phyloP scores from a whole-genome alignment of 1,140 invertebrate species.

The Drosophila asahinai region DNA sequence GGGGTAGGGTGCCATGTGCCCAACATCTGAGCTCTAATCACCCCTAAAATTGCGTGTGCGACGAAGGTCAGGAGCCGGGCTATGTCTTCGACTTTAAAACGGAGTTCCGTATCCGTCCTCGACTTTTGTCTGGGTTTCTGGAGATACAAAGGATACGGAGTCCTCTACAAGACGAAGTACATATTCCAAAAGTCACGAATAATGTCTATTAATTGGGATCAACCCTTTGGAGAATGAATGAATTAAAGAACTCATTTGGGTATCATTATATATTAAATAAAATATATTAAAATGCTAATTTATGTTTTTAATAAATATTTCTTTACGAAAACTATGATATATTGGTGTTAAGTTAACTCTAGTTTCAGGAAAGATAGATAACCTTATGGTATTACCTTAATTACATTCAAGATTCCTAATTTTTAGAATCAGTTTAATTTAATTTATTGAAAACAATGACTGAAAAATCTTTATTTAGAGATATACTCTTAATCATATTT shows the following conservation, averaged over 20 bases:
- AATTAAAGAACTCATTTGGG: no score
- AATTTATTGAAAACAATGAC: not conserved
- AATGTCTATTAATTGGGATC: not conserved
- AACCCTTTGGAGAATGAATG: not conserved
- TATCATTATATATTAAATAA: not conserved
- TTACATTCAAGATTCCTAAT: not conserved
- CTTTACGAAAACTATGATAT: not conserved
- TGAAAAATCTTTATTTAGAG: not conserved
- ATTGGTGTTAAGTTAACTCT: no score
- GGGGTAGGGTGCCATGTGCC: constrained; percentile 46
- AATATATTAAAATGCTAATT: not conserved
- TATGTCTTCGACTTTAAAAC: constrained; percentile 8
- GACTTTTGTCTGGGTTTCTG: not conserved
- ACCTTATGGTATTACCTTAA: not conserved
- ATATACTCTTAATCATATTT: not conserved
- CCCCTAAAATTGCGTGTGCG: constrained; percentile 77
- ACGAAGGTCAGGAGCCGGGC: constrained; percentile 62
- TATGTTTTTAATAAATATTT: not conserved
- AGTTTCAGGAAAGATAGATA: not conserved
- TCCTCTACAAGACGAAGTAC: not conserved
- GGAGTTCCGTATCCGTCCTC: constrained; percentile 41
- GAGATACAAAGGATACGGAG: not conserved
- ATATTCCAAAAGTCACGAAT: not conserved
- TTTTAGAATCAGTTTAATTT: no score
- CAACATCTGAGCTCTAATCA: constrained; percentile 69